phyloP scores from a whole-genome alignment of 1,140 invertebrate genomes.

The Planococcus citri region DNA sequence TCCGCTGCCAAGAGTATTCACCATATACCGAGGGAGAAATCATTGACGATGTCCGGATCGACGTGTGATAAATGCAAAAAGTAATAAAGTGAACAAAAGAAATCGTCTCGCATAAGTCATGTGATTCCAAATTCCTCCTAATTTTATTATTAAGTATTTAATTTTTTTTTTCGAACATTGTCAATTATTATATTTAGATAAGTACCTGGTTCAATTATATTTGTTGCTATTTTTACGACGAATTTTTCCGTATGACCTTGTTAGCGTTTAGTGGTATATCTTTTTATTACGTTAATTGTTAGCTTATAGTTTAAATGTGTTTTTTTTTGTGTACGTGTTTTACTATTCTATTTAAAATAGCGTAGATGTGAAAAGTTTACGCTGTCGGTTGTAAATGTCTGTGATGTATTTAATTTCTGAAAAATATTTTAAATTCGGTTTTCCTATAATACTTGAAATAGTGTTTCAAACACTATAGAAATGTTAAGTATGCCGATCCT shows the following conservation, averaged over 20 bases:
- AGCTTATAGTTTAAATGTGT: not conserved
- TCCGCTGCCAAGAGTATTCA: not conserved
- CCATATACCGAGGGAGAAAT: not conserved
- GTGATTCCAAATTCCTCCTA: not conserved
- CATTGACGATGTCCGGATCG: not conserved
- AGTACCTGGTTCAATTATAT: conserved; percentile 7
- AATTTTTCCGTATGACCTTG: not conserved
- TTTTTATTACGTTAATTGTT: conserved; percentile 4
- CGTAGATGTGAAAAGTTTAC: not conserved
- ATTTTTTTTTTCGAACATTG: not conserved
- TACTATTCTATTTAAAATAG: not conserved
- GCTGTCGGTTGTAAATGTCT: conserved; percentile 2
- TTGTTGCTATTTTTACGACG: not conserved
- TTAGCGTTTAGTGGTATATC: not conserved
- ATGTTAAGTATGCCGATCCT: too few species aligned
- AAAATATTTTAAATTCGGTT: not conserved
- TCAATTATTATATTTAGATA: not conserved
- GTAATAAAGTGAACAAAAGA: not conserved
- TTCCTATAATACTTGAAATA: too few species aligned
- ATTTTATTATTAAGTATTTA: too few species aligned
- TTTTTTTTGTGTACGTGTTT: not conserved
- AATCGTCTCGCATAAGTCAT: not conserved
- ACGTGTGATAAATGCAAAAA: not conserved
- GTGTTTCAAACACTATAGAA: too few species aligned
- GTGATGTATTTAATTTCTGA: not conserved